Conservation (phyloP, 1,140 invertebrate species). For the Drosophila santomea region DNA sequence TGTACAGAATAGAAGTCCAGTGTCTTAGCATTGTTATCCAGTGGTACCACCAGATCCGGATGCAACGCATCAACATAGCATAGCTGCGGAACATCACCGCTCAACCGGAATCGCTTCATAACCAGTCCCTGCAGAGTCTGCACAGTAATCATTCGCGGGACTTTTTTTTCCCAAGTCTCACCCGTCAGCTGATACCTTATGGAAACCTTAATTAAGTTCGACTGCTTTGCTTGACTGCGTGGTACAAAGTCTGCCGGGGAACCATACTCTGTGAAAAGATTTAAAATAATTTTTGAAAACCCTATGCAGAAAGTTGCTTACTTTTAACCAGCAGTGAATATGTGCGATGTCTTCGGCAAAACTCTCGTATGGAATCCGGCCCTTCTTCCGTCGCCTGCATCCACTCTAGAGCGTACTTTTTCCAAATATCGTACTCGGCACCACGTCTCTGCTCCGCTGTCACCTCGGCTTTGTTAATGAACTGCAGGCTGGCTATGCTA, state of each 20-base stretch:
- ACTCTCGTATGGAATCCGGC: slow-evolving; percentile 85
- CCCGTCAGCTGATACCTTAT: slow-evolving; percentile 86
- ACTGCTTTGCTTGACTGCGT: slow-evolving; percentile 86
- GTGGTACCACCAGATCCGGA: slow-evolving; percentile 88
- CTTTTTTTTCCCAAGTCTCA: slow-evolving; percentile 88
- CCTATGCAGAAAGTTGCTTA: slow-evolving; percentile 62
- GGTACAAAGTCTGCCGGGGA: slow-evolving; percentile 90
- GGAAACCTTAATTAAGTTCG: slow-evolving; percentile 89
- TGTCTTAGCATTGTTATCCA: slow-evolving; percentile 93
- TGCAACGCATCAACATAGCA: slow-evolving; percentile 86
- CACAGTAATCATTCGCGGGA: slow-evolving; percentile 91
- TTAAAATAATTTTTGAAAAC: slow-evolving; percentile 2
- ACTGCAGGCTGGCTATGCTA: slow-evolving; percentile 68
- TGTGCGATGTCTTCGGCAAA: slow-evolving; percentile 90
- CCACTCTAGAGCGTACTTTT: slow-evolving; percentile 91
- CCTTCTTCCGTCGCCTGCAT: slow-evolving; percentile 86
- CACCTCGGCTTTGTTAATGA: slow-evolving; percentile 90
- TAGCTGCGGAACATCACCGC: slow-evolving; percentile 82
- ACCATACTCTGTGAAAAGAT: slow-evolving; percentile 89
- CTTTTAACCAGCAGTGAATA: slow-evolving; percentile 88
- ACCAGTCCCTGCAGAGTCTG: slow-evolving; percentile 88
- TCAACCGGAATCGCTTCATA: slow-evolving; percentile 69
- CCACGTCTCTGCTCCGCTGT: slow-evolving; percentile 89
- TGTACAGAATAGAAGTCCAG: slow-evolving; percentile 93
- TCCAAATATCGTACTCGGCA: slow-evolving; percentile 95